Conservation (phyloP, 2,888 invertebrate genomes). For the Fragum sueziense region DNA sequence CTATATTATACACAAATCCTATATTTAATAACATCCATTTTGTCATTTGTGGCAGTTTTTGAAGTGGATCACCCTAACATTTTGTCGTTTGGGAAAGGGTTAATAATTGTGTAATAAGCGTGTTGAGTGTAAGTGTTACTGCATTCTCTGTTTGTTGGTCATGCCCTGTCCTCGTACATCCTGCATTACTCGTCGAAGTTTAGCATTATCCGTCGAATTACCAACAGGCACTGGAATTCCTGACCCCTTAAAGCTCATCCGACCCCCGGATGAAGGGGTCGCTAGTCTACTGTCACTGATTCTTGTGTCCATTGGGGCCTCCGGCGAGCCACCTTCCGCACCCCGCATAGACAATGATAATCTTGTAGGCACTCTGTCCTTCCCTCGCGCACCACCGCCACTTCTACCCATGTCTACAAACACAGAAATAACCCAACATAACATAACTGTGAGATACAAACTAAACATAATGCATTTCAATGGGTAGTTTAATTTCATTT, state of each 20-base stretch:
- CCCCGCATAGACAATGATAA: conserved; percentile 69
- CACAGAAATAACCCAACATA: background rate
- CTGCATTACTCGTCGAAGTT: conserved; percentile 71
- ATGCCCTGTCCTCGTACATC: conserved; percentile 58
- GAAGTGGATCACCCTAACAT: no score
- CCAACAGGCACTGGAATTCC: conserved; percentile 76
- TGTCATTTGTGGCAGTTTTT: no score
- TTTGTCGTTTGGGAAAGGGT: no score
- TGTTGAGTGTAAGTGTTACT: conserved; percentile 18
- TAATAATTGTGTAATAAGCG: no score
- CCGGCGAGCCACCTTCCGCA: conserved; percentile 65
- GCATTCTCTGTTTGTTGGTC: conserved; percentile 40
- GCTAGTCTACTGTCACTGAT: conserved; percentile 76
- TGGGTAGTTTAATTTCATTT: no score
- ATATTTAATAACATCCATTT: no score
- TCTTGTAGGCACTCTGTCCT: conserved; percentile 74
- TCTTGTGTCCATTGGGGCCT: conserved; percentile 62
- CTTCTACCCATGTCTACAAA: conserved; percentile 47
- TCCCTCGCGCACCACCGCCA: conserved; percentile 67
- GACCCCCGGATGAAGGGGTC: conserved; percentile 78
- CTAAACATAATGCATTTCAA: no score
- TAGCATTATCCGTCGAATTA: conserved; percentile 72
- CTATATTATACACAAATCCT: no score
- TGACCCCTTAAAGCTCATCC: conserved; percentile 76
- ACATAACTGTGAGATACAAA: background rate